A percentile compares a stretch with the other conserved stretches of the same genome.
phyloP scores from a whole-genome alignment of 2,888 invertebrate species.

The Watsonalla binaria region DNA sequence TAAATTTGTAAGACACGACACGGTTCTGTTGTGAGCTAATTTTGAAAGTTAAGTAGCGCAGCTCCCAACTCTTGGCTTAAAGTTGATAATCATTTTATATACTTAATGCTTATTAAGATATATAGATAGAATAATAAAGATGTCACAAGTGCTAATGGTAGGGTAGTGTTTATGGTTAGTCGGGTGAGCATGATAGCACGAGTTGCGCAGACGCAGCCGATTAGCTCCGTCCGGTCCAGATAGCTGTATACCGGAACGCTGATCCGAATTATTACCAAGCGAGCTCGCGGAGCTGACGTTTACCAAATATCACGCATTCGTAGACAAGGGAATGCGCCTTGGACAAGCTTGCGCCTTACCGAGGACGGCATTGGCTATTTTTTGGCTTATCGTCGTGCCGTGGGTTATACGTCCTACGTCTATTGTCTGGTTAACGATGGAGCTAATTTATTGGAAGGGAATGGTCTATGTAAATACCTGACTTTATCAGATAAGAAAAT shows the following conservation, averaged over 20 bases:
- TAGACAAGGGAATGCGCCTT: not conserved
- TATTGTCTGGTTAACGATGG: too few relatives aligned
- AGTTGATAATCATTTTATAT: not conserved
- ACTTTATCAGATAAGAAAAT: too few relatives aligned
- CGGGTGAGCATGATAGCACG: conserved; percentile 53
- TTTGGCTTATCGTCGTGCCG: too few relatives aligned
- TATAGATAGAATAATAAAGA: conserved; percentile 1
- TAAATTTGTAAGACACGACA: too few relatives aligned
- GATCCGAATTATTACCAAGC: conserved; percentile 56
- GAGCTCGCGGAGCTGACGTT: conserved; percentile 33
- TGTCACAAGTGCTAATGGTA: conserved; percentile 9
- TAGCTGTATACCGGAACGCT: conserved; percentile 66
- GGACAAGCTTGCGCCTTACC: not conserved
- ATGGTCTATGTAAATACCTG: too few relatives aligned
- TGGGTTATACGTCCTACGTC: too few relatives aligned
- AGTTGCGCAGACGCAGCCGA: conserved; percentile 59
- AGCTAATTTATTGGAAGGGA: too few relatives aligned
- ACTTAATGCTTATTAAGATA: not conserved
- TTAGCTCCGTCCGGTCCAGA: conserved; percentile 70
- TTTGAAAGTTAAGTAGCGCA: not conserved
- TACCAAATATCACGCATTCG: conserved; percentile 27
- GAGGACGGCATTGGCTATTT: not conserved
- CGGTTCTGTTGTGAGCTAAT: not conserved
- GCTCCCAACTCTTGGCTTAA: not conserved
- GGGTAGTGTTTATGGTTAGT: conserved; percentile 38